These are phyloP conservation scores for Dasypus novemcinctus DNA, from an alignment of 2,113 vertebrate genomes.

Conservation along the genomic window DNA sequence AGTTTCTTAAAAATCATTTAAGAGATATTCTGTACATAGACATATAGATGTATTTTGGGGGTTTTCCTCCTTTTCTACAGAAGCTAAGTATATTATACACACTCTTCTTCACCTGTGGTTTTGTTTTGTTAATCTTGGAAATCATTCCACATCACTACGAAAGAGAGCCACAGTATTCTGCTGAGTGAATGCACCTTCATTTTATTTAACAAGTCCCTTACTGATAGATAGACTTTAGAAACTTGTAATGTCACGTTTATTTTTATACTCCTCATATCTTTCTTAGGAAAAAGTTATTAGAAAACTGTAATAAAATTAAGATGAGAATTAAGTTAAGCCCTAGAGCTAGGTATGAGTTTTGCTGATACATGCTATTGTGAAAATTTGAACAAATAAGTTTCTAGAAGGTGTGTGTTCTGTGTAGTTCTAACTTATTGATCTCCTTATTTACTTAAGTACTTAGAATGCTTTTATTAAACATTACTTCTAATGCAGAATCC, in stretches of 20 bases:
- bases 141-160: not conserved
- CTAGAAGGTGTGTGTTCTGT: not conserved
- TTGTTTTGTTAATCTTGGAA: conserved; percentile 50
- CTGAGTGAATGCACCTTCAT: not conserved
- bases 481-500: conserved; percentile 40
- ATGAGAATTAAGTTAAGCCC: conserved; percentile 27
- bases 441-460: not conserved
- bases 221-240: not conserved
- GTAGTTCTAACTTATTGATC: not conserved
- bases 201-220: not conserved
- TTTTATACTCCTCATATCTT: conserved; percentile 9
- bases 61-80: not conserved
- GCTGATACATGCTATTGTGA: conserved; percentile 12
- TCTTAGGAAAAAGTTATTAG: conserved; percentile 38
- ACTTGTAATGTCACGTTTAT: not conserved
- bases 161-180: not conserved
- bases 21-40: not conserved
- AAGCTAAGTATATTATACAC: not conserved
- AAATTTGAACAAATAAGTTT: conserved; percentile 27
- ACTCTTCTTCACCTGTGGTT: not conserved
- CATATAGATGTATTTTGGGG: not conserved
- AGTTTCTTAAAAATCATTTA: conserved; percentile 11
- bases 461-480: conserved; percentile 29
- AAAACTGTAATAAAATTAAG: conserved; percentile 40
- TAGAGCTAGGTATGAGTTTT: conserved; percentile 1